A percentile compares a stretch with the other conserved stretches of the same genome.
These are phyloP conservation scores for Zelleria hepariella DNA, from an alignment of 2,888 invertebrate species.

Conservation along the genomic window DNA sequence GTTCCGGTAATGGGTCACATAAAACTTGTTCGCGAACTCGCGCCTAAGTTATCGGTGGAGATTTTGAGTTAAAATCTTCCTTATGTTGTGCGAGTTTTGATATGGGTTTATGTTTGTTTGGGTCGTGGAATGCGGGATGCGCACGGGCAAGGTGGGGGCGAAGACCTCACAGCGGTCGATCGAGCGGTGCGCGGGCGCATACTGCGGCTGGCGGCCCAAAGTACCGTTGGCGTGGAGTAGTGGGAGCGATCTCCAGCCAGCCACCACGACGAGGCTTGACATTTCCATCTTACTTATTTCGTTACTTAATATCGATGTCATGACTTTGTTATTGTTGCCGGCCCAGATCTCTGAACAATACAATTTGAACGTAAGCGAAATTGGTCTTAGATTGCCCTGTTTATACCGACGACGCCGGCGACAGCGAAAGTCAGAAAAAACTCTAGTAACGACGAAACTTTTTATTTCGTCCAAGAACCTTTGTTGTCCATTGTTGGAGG, in stretches of 20 bases:
- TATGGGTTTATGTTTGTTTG: neutral
- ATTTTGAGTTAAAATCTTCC: neutral
- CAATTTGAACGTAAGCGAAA: neutral
- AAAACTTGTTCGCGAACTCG: constrained; percentile 18
- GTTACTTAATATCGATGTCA: constrained; percentile 46
- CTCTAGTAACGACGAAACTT: neutral
- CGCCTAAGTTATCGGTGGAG: neutral
- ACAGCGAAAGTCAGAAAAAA: constrained; percentile 5
- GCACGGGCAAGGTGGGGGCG: neutral
- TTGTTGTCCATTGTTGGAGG: neutral
- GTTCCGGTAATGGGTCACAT: constrained; percentile 28
- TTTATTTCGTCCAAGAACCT: neutral
- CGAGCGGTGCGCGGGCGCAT: constrained; percentile 1
- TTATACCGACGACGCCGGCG: neutral
- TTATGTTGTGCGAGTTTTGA: neutral
- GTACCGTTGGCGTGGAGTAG: constrained; percentile 3
- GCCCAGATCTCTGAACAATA: constrained; percentile 16
- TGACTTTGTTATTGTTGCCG: constrained; percentile 34
- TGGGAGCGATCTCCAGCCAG: neutral
- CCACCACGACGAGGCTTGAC: constrained; percentile 37
- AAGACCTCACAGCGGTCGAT: neutral
- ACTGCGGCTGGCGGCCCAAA: neutral
- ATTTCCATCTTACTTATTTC: constrained; percentile 60
- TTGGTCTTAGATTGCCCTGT: neutral
- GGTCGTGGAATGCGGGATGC: neutral